Base-by-base conservation (phyloP, 2,888 invertebrate genomes). In the Zygothrica quintamaculata region DNA sequence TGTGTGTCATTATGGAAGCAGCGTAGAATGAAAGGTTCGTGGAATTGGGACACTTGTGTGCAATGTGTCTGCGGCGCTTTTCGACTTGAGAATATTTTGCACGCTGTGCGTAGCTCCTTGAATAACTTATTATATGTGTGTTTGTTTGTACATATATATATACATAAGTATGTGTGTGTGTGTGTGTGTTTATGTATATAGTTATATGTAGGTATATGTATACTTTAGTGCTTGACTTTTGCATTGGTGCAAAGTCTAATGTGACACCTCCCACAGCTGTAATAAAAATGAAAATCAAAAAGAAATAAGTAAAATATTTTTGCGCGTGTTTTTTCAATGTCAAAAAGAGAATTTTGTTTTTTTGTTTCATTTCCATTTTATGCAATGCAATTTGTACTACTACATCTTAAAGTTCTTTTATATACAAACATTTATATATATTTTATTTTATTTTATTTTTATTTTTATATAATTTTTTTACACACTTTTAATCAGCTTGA, bases 41-140 rank as follows among this genome's bases (percentile, higher is more conserved):
- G 87, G 84, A 90, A 90, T 69, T 90, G 89, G 90, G 89, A 88
- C 89, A 90, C 90, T 90, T 90, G 90, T 90, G 89, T 90, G 90
- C 90, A 90, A 75, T 77, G 65, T 72, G 61, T 70, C 65, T 71
- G 60, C 73, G 69, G 37, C 22, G 42, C n/a, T 50, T 60, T 64
- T 2, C 18, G 18, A 22, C 18, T 22, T 2, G 18, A 47, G 25
- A 12, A 4, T 40, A 53, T 50, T 48, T 36, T 51, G 62, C 51
- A 44, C 12, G 16, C 50, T 55, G 4, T 11, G 3, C 12, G 26
- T 8, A n/a, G 25, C 18, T 43, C 36, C 1, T 12, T 1, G 7
- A 11, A n/a, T 12, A 9, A 3, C 11, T 36, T 36, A 36, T 6
- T 36, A 36, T 36, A 11, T n/a, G 31, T n/a, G 8, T n/a, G 31